phyloP scores from a whole-genome alignment of 2,888 invertebrate species.

The Phlogophora meticulosa region DNA sequence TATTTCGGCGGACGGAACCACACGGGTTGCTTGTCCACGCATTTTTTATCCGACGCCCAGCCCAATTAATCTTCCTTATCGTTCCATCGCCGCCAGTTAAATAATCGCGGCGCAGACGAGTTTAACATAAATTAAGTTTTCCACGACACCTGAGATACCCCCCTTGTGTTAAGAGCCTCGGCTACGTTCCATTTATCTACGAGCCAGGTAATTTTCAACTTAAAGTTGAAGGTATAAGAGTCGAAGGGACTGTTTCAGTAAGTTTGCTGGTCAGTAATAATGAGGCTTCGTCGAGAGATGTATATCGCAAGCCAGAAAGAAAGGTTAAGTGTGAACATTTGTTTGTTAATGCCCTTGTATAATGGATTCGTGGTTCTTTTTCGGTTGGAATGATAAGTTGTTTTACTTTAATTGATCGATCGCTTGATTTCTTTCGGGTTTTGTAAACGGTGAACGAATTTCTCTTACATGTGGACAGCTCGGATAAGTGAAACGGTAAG shows the following conservation, averaged over 20 bases:
- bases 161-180: conserved; percentile 81
- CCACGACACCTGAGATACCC: conserved; percentile 89
- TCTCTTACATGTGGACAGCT: conserved; percentile 63
- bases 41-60: conserved; percentile 79
- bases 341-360: conserved; percentile 89
- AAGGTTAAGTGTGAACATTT: conserved; percentile 91
- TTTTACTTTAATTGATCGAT: conserved; percentile 83
- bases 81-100: conserved; percentile 86
- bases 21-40: conserved; percentile 83
- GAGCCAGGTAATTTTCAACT: conserved; percentile 62
- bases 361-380: conserved; percentile 86
- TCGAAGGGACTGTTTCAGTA: conserved; percentile 38
- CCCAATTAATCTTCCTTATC: conserved; percentile 90
- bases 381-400: conserved; percentile 85
- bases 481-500: conserved; percentile 58
- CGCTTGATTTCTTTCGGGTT: conserved; percentile 67
- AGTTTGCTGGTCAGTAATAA: conserved; percentile 79
- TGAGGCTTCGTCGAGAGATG: conserved; percentile 88
- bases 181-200: conserved; percentile 43
- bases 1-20: conserved; percentile 75
- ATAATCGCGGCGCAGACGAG: conserved; percentile 88
- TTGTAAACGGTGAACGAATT: conserved; percentile 69
- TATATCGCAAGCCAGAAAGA: conserved; percentile 86
- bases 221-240: conserved; percentile 54
- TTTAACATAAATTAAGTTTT: conserved; percentile 91